Conservation (phyloP, 1,140 invertebrate genomes). For the Bathynomus jamesi region DNA sequence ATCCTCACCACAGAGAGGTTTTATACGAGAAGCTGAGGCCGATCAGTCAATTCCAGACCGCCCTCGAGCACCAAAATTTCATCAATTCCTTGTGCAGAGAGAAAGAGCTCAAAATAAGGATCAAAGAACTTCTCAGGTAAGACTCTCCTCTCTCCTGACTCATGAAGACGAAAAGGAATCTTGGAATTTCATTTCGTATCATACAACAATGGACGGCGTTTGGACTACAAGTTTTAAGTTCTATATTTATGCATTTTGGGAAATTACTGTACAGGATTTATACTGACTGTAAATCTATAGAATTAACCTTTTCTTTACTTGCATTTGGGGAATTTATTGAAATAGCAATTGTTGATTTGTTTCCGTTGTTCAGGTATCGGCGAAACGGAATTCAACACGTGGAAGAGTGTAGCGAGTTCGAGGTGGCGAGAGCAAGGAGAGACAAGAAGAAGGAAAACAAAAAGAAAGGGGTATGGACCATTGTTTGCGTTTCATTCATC, state of each 20-base stretch:
- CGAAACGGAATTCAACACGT: constrained; percentile 68
- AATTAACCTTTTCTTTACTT: too few species aligned
- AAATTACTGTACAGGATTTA: neutral
- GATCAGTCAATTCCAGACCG: constrained; percentile 79
- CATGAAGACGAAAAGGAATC: too few species aligned
- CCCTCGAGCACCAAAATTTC: constrained; percentile 70
- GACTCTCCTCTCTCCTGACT: too few species aligned
- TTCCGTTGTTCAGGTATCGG: constrained; percentile 52
- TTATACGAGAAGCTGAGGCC: constrained; percentile 64
- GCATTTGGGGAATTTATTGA: too few species aligned
- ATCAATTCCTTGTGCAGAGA: constrained; percentile 68
- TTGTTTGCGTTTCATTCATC: neutral
- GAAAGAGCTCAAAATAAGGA: constrained; percentile 66
- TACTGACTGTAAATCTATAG: too few species aligned
- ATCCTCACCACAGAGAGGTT: constrained; percentile 46
- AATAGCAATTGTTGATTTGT: too few species aligned
- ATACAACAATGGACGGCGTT: too few species aligned
- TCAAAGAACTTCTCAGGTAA: constrained; percentile 64
- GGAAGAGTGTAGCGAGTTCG: constrained; percentile 73
- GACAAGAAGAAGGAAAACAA: constrained; percentile 37
- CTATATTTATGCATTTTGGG: neutral
- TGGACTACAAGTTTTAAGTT: too few species aligned
- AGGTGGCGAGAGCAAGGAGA: constrained; percentile 48
- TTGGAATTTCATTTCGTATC: too few species aligned
- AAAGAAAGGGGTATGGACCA: constrained; percentile 33